These are phyloP conservation scores for Archilochus colubris DNA, from an alignment of 2,113 vertebrate species.

Conservation along the genomic window DNA sequence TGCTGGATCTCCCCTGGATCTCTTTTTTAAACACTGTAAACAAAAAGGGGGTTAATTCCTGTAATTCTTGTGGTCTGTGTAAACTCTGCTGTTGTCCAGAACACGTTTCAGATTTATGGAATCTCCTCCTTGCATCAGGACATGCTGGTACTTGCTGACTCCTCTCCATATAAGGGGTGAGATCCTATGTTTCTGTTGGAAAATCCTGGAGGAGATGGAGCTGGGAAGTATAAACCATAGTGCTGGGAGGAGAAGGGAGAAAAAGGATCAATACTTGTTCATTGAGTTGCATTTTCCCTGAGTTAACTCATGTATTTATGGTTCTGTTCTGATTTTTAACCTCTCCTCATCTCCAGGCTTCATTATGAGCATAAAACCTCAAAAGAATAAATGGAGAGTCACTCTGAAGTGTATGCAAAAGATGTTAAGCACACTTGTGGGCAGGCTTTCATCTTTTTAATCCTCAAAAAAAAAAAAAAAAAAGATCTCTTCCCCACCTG, in stretches of 20 bases:
- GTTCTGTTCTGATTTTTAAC: neutral
- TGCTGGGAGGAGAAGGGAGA: neutral
- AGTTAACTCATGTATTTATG: neutral
- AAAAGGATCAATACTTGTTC: neutral
- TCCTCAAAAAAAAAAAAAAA: neutral
- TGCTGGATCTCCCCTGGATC: neutral
- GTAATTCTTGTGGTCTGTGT: conserved; percentile 43
- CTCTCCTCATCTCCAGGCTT: neutral
- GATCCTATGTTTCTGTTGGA: neutral
- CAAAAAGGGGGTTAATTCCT: conserved; percentile 51
- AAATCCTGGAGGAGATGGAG: neutral
- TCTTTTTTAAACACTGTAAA: neutral
- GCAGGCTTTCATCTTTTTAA: neutral
- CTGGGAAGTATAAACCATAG: neutral
- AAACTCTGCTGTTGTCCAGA: conserved; percentile 35
- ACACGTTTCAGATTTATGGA: conserved; percentile 45
- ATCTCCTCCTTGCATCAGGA: neutral
- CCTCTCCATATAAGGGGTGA: conserved; percentile 45
- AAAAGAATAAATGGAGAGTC: neutral
- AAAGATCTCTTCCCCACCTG: neutral
- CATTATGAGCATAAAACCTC: neutral
- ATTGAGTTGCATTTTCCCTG: neutral
- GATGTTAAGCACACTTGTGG: neutral
- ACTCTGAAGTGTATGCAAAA: neutral
- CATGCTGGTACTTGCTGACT: conserved; percentile 15